Conservation (phyloP, 1,140 invertebrate species). For the Philotrypesis tridentata region DNA sequence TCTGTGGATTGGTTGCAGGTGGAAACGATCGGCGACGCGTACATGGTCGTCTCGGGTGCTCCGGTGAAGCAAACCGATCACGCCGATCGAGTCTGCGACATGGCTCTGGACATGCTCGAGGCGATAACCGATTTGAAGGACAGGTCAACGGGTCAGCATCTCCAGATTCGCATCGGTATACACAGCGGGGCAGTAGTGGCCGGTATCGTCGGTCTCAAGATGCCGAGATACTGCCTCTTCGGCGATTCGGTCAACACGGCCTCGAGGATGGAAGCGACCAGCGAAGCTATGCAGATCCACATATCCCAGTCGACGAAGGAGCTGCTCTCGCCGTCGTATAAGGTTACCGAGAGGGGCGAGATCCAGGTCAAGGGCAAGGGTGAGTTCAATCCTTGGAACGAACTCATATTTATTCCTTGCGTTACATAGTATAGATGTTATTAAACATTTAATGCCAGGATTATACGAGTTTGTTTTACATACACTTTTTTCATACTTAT, state of each 20-base stretch:
- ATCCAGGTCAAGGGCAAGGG: conserved; percentile 92
- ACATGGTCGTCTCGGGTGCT: conserved; percentile 97
- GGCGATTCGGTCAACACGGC: conserved; percentile 95
- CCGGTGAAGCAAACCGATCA: conserved; percentile 93
- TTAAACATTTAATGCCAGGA: too few species aligned
- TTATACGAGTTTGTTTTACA: too few species aligned
- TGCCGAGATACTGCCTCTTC: conserved; percentile 95
- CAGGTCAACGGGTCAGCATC: conserved; percentile 90
- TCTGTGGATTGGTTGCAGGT: conserved; percentile 77
- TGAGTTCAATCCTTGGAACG: conserved; percentile 57
- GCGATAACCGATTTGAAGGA: conserved; percentile 93
- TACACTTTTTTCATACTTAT: too few species aligned
- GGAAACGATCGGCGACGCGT: conserved; percentile 97
- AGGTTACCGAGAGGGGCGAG: conserved; percentile 85
- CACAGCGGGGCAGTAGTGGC: conserved; percentile 94
- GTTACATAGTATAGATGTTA: too few species aligned
- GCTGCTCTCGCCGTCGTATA: conserved; percentile 84
- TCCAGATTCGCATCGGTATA: conserved; percentile 92
- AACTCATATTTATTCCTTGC: too few species aligned
- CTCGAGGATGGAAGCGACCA: conserved; percentile 93
- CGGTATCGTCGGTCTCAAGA: conserved; percentile 95
- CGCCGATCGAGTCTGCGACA: conserved; percentile 94
- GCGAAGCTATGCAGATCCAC: conserved; percentile 94
- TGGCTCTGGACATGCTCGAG: conserved; percentile 97
- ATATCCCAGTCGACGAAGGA: conserved; percentile 91